Evolutionary conservation across 2,888 invertebrate genomes (phyloP), one percentile per base, ranked within the genome.

Genomic region (Gonocerus acuteangulatus): DNA sequence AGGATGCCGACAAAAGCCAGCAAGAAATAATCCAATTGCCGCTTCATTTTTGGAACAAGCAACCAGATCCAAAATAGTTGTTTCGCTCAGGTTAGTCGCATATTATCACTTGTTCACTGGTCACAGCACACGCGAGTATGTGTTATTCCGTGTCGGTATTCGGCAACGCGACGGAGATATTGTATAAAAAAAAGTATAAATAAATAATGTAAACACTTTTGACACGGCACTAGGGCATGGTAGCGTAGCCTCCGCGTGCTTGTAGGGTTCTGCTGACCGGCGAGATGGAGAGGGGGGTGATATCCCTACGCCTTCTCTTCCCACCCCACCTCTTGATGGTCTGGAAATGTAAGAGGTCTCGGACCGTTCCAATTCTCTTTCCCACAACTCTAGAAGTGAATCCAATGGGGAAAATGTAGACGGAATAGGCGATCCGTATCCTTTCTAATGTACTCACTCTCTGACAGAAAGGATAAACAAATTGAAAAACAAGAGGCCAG

Each of bases 1-100:
- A 67, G 27, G 39, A 61, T 56, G 59, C 62, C 61, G 59, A 56
- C 32, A 52, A 67, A 22, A 39, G 65, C 42, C 42, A 66, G 49
- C 34, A 62, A 54, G 27, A 62, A 63, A 68, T 68, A 68, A 68
- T 68, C 68, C 68, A 67, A 67, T 61, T 60, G 64, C 57, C 68
- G 68, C 68, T 64, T 68, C 68, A 68, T 68, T 56, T 62, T 61
- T 60, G 57, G 47, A 45, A 34, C 47, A 66, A 63, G 62, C 67
- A 64, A 60, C 48, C 34, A 36, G 27, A n/a, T 34, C 54, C 59
- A 62, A 57, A 58, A 64, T 49, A 62, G 51, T 34, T n/a, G 11
- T 16, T 47, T 16, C 1, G 9, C 59, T 67, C 66, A 66, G 65
- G 61, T 64, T 61, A 63, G 67, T 66, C 60, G 61, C 64, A 62